These are phyloP conservation scores for Diarsia rubi DNA, from an alignment of 2,888 invertebrate genomes.

Conservation along the genomic window DNA sequence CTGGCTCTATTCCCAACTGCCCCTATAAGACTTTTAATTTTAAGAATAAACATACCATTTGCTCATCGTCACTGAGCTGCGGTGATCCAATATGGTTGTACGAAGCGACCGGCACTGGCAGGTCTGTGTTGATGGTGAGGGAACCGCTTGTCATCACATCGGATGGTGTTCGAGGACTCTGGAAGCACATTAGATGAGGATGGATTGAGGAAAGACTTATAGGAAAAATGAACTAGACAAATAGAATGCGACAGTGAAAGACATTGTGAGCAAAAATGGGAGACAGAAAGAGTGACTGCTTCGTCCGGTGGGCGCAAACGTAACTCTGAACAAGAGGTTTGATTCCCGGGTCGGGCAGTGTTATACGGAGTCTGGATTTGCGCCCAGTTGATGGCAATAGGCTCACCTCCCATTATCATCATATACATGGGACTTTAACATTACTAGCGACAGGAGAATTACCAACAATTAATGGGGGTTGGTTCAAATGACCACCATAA, in stretches of 20 bases:
- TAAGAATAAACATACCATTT: slow-evolving; percentile 79
- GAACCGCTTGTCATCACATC: slow-evolving; percentile 81
- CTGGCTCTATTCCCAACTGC: background rate
- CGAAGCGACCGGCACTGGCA: slow-evolving; percentile 75
- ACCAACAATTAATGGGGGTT: too few species aligned
- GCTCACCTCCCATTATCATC: too few species aligned
- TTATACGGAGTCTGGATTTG: too few species aligned
- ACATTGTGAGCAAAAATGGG: too few species aligned
- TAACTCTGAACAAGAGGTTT: too few species aligned
- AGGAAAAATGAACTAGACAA: background rate
- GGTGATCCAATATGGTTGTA: slow-evolving; percentile 82
- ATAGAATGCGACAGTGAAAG: background rate
- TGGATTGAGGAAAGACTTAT: background rate
- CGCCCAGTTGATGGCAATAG: too few species aligned
- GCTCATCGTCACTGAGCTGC: slow-evolving; percentile 88
- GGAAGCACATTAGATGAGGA: slow-evolving; percentile 29
- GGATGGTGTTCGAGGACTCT: slow-evolving; percentile 91
- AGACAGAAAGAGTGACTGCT: too few species aligned
- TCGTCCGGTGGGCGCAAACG: too few species aligned
- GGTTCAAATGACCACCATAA: too few species aligned
- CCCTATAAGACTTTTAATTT: background rate
- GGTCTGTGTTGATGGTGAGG: slow-evolving; percentile 72
- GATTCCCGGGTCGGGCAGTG: too few species aligned
- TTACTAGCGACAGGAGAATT: too few species aligned
- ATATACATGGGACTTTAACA: too few species aligned